Evolutionary conservation across 2,797 vertebrate species (phyloP).

Genomic region (Crenichthys baileyi): DNA sequence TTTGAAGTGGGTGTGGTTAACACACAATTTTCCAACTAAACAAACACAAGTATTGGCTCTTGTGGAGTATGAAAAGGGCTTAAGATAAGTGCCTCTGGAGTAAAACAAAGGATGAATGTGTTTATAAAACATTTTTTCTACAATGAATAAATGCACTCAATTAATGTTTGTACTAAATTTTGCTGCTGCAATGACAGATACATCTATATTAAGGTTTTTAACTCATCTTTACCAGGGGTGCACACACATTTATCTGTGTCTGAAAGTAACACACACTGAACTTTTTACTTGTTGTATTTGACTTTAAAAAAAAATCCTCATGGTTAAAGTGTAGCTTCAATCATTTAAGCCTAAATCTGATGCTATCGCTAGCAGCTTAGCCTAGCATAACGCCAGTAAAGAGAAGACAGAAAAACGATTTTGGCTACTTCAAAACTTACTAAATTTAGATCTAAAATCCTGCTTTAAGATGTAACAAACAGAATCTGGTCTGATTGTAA

Average conservation of each 20-base stretch:
- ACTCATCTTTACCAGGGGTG: background rate
- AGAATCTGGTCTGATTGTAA: background rate
- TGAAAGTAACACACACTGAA: background rate
- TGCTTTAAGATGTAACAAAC: background rate
- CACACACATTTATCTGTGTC: background rate
- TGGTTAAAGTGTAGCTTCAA: background rate
- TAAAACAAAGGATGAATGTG: no score
- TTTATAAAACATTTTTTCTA: background rate
- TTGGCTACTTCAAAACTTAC: background rate
- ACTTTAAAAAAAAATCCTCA: background rate
- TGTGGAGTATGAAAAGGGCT: no score
- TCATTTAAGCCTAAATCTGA: background rate
- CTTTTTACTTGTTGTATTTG: background rate
- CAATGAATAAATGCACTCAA: background rate
- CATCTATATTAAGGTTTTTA: background rate
- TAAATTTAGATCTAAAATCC: background rate
- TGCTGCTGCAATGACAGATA: background rate
- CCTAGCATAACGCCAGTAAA: background rate
- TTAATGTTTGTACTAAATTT: background rate
- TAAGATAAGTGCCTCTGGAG: no score
- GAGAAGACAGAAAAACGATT: background rate
- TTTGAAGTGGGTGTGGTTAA: background rate
- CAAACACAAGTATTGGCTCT: no score
- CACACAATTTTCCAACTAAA: no score
- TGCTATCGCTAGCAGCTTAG: slow-evolving; percentile 7